Evolutionary conservation across 2,888 invertebrate species (phyloP).

Genomic region (Rosalia funebris): DNA sequence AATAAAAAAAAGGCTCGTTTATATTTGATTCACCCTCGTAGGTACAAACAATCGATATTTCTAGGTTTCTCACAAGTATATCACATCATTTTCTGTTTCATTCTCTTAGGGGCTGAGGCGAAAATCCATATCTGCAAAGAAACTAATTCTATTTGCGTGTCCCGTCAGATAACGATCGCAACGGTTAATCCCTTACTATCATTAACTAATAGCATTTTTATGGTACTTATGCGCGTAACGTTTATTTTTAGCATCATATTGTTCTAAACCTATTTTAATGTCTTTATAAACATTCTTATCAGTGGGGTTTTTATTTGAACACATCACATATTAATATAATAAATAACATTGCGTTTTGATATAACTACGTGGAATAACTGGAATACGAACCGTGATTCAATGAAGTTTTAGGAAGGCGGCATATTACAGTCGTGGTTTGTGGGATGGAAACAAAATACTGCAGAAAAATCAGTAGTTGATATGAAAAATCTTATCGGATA

Average conservation of each 20-base stretch:
- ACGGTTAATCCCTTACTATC: not conserved
- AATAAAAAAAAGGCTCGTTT: no score
- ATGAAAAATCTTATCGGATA: not conserved
- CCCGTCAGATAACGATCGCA: not conserved
- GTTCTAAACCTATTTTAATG: not conserved
- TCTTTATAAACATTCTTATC: conserved; percentile 17
- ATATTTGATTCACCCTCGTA: no score
- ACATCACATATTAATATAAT: not conserved
- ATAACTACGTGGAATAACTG: no score
- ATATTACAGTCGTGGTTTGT: not conserved
- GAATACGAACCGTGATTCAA: not conserved
- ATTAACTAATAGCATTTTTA: not conserved
- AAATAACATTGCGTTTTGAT: not conserved
- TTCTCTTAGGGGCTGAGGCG: no score
- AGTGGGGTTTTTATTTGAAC: not conserved
- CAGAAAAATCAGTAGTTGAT: not conserved
- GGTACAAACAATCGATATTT: no score
- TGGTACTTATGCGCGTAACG: conserved; percentile 1
- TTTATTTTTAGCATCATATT: conserved; percentile 17
- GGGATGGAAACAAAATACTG: not conserved
- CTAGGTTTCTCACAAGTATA: no score
- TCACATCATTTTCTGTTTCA: no score
- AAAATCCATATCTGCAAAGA: no score
- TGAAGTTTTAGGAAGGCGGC: not conserved
- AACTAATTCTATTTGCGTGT: not conserved